Percentiles rank a stretch among this genome's conserved stretches.
phyloP scores from a whole-genome alignment of 2,888 invertebrate genomes.

The Caenorhabditis imperialis region DNA sequence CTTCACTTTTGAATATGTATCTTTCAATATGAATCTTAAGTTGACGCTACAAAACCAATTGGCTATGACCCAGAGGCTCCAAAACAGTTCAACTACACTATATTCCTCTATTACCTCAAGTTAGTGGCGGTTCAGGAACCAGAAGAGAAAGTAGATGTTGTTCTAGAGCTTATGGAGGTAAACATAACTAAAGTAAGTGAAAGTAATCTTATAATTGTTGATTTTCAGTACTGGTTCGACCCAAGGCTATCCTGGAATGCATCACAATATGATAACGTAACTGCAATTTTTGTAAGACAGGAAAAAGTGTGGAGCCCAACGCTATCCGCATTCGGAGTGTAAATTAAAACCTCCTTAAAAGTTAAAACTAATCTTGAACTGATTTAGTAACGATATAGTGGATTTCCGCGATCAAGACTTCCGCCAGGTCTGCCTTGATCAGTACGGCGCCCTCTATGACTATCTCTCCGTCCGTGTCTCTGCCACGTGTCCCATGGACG shows the following conservation, averaged over 20 bases:
- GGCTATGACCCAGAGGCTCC: conserved; percentile 8
- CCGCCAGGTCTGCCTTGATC: conserved; percentile 12
- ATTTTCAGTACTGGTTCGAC: conserved; percentile 33
- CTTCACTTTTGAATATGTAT: background rate
- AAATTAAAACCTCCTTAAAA: background rate
- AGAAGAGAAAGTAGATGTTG: conserved; percentile 34
- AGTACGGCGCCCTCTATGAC: conserved; percentile 2
- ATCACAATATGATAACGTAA: conserved; percentile 7
- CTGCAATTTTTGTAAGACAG: conserved; percentile 16
- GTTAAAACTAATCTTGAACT: background rate
- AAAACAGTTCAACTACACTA: conserved; percentile 16
- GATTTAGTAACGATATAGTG: conserved; percentile 18
- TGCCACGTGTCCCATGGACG: conserved; percentile 21
- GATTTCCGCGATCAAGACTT: conserved; percentile 36
- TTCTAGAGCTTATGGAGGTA: conserved; percentile 39
- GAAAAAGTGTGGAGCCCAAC: conserved; percentile 33
- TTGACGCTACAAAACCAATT: conserved; percentile 13
- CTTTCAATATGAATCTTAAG: conserved; percentile 1
- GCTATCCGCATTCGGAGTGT: conserved; percentile 18
- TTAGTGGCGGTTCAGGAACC: conserved; percentile 40
- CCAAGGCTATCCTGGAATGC: conserved; percentile 28
- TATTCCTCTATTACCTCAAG: conserved; percentile 37
- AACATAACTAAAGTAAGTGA: too few species aligned
- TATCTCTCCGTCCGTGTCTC: conserved; percentile 14
- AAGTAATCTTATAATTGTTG: too few species aligned